Evolutionary conservation across 2,888 invertebrate genomes (phyloP).

Genomic region (Caenorhabditis auriculariae): DNA sequence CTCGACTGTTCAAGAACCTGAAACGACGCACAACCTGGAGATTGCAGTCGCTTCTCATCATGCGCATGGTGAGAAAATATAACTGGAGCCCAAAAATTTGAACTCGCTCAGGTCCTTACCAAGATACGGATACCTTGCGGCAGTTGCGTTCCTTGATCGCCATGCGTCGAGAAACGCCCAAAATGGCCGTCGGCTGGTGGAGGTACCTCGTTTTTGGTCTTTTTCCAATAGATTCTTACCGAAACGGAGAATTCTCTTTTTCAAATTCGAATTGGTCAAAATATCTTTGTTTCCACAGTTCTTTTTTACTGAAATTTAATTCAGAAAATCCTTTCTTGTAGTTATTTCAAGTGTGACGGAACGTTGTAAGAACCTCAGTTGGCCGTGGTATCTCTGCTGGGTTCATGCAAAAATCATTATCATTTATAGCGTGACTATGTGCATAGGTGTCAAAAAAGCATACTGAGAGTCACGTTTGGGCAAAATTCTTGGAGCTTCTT

Average conservation of each 20-base stretch:
- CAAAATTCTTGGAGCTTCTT: no score
- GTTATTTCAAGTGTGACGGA: no score
- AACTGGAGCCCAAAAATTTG: constrained; percentile 3
- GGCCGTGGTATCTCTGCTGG: no score
- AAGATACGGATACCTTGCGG: constrained; percentile 55
- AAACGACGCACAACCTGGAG: constrained; percentile 46
- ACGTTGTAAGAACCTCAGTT: no score
- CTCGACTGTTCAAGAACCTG: constrained; percentile 28
- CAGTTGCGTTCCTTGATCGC: constrained; percentile 56
- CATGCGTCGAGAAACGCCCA: constrained; percentile 37
- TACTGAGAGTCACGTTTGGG: no score
- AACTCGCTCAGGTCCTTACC: constrained; percentile 38
- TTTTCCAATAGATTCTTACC: not conserved
- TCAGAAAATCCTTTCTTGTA: not conserved
- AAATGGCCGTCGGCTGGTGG: constrained; percentile 51
- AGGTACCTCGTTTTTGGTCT: constrained; percentile 5
- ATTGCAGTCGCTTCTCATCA: constrained; percentile 60
- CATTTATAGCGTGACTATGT: no score
- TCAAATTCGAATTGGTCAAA: no score
- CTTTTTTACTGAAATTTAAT: not conserved
- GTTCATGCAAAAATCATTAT: no score
- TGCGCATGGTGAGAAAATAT: constrained; percentile 47
- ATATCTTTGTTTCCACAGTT: no score
- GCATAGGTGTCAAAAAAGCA: no score
- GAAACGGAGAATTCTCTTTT: not conserved